Evolutionary conservation across 2,888 invertebrate genomes (phyloP).

Genomic region (Clostera curtula): DNA sequence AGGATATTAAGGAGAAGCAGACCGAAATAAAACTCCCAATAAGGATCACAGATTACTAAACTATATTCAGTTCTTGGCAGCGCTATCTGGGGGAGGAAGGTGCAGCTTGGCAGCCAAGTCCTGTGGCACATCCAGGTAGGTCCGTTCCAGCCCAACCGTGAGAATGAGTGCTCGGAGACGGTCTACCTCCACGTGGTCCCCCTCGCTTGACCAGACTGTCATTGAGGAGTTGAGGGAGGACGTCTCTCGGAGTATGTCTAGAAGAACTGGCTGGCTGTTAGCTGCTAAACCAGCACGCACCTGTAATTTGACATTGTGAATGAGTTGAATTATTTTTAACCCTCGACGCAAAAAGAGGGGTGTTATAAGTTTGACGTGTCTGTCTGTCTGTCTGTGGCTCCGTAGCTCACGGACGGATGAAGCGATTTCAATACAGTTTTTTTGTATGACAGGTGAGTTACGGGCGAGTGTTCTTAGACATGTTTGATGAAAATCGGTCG

Average conservation of each 20-base stretch:
- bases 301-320: constrained; percentile 22
- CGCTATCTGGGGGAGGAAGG: constrained; percentile 46
- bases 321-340: background rate
- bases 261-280: constrained; percentile 76
- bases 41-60: background rate
- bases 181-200: constrained; percentile 79
- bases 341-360: too few species aligned
- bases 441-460: too few species aligned
- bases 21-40: constrained; percentile 1
- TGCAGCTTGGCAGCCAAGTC: constrained; percentile 69
- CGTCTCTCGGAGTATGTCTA: constrained; percentile 73
- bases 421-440: too few species aligned
- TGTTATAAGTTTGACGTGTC: too few species aligned
- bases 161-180: constrained; percentile 79
- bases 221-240: constrained; percentile 76
- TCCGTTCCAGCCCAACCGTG: constrained; percentile 77
- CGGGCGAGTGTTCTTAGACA: too few species aligned
- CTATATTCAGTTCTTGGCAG: constrained; percentile 38
- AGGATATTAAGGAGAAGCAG: too few species aligned
- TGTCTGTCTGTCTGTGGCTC: too few species aligned
- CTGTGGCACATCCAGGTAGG: constrained; percentile 86
- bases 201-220: constrained; percentile 85
- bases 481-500: too few species aligned
- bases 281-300: constrained; percentile 74
- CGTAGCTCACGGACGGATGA: too few species aligned